Evolutionary conservation across 2,888 invertebrate genomes (phyloP).

Genomic region (Drosophila hamatofila): DNA sequence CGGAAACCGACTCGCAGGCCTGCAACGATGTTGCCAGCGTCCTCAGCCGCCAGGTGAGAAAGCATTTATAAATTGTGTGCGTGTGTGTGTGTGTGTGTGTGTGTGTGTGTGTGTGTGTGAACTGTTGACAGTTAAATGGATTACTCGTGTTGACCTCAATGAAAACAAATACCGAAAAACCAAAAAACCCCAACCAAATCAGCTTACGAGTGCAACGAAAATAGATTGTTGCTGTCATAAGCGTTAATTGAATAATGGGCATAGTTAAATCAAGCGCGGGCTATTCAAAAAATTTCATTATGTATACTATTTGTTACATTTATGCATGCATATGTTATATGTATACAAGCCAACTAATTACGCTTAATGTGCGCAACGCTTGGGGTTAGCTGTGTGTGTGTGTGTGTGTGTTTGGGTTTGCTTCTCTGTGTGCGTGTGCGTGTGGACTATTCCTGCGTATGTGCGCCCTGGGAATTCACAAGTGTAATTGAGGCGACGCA

Average conservation of each 20-base stretch:
- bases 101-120: neutral
- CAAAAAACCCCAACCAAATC: neutral
- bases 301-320: neutral
- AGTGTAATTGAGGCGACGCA: slow-evolving; percentile 62
- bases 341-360: slow-evolving; percentile 46
- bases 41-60: slow-evolving; percentile 88
- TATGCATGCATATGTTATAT: neutral
- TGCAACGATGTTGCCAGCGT: slow-evolving; percentile 94
- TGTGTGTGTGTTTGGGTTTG: slow-evolving; percentile 12
- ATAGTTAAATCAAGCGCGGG: slow-evolving; percentile 47
- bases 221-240: slow-evolving; percentile 34
- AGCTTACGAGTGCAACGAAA: slow-evolving; percentile 17
- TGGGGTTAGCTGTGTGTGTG: neutral
- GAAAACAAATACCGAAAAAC: neutral
- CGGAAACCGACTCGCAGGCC: slow-evolving; percentile 94
- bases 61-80: neutral
- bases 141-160: slow-evolving; percentile 47
- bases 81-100: neutral
- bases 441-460: slow-evolving; percentile 1
- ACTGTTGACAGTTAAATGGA: slow-evolving; percentile 56
- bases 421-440: neutral
- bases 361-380: slow-evolving; percentile 37
- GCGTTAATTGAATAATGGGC: slow-evolving; percentile 54
- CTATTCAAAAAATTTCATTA: slow-evolving; percentile 25
- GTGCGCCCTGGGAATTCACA: slow-evolving; percentile 57